These are phyloP conservation scores for Laticauda colubrina DNA, from an alignment of 2,113 vertebrate genomes.

Conservation along the genomic window DNA sequence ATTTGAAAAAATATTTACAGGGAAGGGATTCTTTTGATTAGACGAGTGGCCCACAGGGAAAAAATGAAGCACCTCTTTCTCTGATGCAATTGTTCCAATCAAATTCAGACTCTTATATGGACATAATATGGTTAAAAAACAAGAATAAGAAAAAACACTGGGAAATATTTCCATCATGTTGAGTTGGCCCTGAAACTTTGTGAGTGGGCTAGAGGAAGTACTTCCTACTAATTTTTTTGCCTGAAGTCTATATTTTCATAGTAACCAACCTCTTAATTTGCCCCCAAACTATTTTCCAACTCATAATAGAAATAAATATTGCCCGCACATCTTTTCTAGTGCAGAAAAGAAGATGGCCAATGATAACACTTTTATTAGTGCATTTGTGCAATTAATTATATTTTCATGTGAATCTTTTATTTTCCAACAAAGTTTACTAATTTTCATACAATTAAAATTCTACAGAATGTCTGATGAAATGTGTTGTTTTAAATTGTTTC, in stretches of 20 bases:
- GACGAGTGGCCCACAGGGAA: not conserved
- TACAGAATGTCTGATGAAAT: not conserved
- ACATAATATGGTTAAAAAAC: not conserved
- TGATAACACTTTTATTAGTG: not conserved
- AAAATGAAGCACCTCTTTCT: not conserved
- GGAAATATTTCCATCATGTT: not conserved
- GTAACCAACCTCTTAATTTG: not conserved
- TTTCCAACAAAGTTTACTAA: not conserved
- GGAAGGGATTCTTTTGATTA: too few relatives aligned
- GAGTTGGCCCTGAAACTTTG: not conserved
- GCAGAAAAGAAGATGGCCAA: not conserved
- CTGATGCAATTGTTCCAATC: not conserved
- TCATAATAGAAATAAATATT: not conserved
- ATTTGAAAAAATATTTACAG: not conserved
- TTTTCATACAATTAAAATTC: not conserved
- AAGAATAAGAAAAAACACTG: not conserved
- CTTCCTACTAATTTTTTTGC: not conserved
- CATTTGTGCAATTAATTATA: not conserved
- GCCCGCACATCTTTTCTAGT: not conserved
- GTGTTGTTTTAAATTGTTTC: not conserved
- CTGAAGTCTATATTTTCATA: not conserved
- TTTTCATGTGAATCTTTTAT: not conserved
- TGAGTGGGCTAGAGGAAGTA: not conserved
- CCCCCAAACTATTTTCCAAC: not conserved
- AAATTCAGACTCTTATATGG: not conserved